Evolutionary conservation across 2,888 invertebrate genomes (phyloP).

Genomic region (Helleia helle): DNA sequence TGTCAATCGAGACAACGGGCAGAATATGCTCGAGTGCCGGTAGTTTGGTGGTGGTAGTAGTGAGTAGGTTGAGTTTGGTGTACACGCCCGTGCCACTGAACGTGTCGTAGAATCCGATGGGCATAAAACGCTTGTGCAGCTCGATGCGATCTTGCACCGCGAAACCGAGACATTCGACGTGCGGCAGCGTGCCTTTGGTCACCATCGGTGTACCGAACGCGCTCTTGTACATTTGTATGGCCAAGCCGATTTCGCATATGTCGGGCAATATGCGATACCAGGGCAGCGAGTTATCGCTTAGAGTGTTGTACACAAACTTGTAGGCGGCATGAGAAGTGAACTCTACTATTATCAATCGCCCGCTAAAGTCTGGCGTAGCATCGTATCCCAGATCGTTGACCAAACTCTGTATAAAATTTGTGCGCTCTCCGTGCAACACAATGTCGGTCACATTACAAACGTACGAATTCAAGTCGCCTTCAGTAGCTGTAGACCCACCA

Average conservation of each 20-base stretch:
- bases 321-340: constrained; percentile 3
- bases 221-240: constrained; percentile 8
- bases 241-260: constrained; percentile 9
- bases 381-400: constrained; percentile 6
- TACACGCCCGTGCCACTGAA: constrained; percentile 1
- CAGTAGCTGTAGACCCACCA: too few relatives aligned
- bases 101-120: constrained; percentile 3
- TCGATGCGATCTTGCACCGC: constrained; percentile 1
- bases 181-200: constrained; percentile 5
- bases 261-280: constrained; percentile 6
- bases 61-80: constrained; percentile 5
- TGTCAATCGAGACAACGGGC: constrained; percentile 7
- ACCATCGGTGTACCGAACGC: constrained; percentile 6
- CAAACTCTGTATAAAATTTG: constrained; percentile 5
- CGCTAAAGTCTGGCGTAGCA: constrained; percentile 6
- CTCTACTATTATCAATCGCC: constrained; percentile 6
- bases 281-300: constrained; percentile 1
- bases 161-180: constrained; percentile 8
- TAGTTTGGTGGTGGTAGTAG: background rate
- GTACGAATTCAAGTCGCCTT: constrained; percentile 4
- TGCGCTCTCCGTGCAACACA: constrained; percentile 2
- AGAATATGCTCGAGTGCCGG: constrained; percentile 1
- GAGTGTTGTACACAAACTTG: constrained; percentile 2
- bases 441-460: constrained; percentile 6
- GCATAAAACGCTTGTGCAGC: constrained; percentile 3